Evolutionary conservation across 2,888 invertebrate genomes (phyloP), one percentile per base, ranked within the genome.

Genomic region (Macrosoma leucophasiata): DNA sequence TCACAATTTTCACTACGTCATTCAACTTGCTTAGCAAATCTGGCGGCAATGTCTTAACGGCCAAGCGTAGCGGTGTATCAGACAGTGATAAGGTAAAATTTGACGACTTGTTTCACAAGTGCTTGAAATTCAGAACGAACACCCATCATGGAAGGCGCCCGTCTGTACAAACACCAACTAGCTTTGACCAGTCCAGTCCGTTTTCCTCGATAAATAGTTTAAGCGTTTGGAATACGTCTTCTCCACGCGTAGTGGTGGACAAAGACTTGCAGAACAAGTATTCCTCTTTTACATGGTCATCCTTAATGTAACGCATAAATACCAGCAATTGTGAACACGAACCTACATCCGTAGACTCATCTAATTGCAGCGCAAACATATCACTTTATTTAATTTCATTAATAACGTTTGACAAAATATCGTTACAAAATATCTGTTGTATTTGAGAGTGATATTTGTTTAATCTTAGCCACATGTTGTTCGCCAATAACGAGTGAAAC

Each of bases 21-120:
- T 4, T 37, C 32, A 36, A 43, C 35, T 41, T 44, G 40, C 22
- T 37, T 39, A 44, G 38, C 25, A 49, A 46, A 42, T 41, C 42
- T 27, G 27, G 27, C 19, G 27, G 27, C 18, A 27, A 13, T 19
- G 27, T 47, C 25, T 45, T 50, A 6, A 47, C 35, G 25, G 46
- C 44, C 45, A 47, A 47, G 46, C 46, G 34, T 50, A 44, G 10
- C 42, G 42, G 35, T 47, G 47, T 39, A 39, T 41, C 32, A 42
- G 19, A 27, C 40, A 48, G 48, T 52, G 36, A 40, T 34, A 39
- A 10, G 18, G n/a, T 28, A 39, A 49, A 29, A 39, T 21, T 41
- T 46, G 41, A 36, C 45, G 45, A 50, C 46, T 41, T 46, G 35
- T 52, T 48, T 52, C 39, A 51, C 41, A 5, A 50, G 36, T 40